Base-by-base conservation (phyloP, 2,888 invertebrate species). In the Perizoma affinitatum region DNA sequence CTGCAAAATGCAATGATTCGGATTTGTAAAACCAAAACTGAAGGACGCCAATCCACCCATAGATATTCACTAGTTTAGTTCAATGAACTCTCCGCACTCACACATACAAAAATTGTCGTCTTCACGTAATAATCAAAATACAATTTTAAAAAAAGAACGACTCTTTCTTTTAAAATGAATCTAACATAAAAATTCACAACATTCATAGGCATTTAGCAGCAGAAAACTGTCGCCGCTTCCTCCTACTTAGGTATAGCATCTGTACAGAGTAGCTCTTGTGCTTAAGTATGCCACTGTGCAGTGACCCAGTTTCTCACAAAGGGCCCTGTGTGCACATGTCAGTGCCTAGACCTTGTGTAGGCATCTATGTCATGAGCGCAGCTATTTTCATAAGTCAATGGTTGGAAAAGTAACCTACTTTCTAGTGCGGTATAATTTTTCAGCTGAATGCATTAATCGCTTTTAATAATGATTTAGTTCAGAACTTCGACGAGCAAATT, bases 291-390 rank as follows among this genome's bases (percentile, higher is more conserved):
- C 75, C 72, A 74, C 74, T 77, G 75, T 73, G 74, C 70, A 66
- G 62, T 77, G 83, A 79, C 83, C 83, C 69, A 82, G 75, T 67
- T 83, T 54, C 53, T 61, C 67, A 82, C 82, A 82, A 80, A 79
- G 63, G 76, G 65, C 70, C 62, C 68, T 67, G 71, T 72, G 68
- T 66, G 73, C 67, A 57, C 63, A 53, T 66, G 67, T 64, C 66
- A 62, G 67, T 65, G 67, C 66, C 70, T 66, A 68, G 70, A 70
- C 68, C 70, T 70, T 70, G 69, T 70, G 69, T 53, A 56, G 42
- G 51, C 51, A 61, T 62, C 57, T 69, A 54, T 59, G 65, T 67
- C 65, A 62, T 66, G 65, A 66, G 62, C 61, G 55, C 58, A 60
- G 61, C 64, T 64, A 64, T 66, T 62, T 58, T 62, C 62, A 58